phyloP scores from a whole-genome alignment of 2,797 vertebrate genomes.

The Manis crassicaudata region DNA sequence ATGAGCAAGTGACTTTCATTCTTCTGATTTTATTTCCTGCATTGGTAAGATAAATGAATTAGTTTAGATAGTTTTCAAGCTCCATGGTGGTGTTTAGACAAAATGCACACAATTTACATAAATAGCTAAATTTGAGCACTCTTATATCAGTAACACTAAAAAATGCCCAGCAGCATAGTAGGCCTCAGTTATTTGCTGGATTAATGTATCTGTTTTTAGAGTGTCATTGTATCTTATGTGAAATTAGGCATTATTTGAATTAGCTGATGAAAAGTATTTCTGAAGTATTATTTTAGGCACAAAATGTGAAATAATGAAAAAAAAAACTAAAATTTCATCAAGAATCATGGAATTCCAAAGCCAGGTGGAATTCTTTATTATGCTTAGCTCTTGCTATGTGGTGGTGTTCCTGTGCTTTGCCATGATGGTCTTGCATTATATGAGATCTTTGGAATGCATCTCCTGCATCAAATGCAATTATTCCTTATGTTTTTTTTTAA shows the following conservation, averaged over 20 bases:
- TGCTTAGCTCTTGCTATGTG: not conserved
- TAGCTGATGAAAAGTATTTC: not conserved
- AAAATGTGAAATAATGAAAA: constrained; percentile 32
- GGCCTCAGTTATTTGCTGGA: not conserved
- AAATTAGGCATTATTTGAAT: not conserved
- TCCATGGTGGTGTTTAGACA: not conserved
- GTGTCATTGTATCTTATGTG: not conserved
- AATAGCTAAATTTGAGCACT: not conserved
- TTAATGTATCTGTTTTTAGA: not conserved
- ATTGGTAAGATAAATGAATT: not conserved
- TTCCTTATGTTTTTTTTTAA: not conserved
- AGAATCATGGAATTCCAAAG: not conserved
- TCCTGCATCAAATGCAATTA: not conserved
- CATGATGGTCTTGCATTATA: no score
- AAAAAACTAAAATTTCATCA: not conserved
- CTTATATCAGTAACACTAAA: not conserved
- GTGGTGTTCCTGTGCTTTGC: not conserved
- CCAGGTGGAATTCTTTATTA: not conserved
- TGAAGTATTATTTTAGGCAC: not conserved
- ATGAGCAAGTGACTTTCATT: not conserved
- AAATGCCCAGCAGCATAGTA: not conserved
- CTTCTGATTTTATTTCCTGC: constrained; percentile 3
- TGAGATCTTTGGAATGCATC: not conserved
- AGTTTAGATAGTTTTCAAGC: not conserved
- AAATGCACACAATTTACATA: not conserved